Base-by-base conservation (phyloP, 2,888 invertebrate species). In the Masnerella sp. region DNA sequence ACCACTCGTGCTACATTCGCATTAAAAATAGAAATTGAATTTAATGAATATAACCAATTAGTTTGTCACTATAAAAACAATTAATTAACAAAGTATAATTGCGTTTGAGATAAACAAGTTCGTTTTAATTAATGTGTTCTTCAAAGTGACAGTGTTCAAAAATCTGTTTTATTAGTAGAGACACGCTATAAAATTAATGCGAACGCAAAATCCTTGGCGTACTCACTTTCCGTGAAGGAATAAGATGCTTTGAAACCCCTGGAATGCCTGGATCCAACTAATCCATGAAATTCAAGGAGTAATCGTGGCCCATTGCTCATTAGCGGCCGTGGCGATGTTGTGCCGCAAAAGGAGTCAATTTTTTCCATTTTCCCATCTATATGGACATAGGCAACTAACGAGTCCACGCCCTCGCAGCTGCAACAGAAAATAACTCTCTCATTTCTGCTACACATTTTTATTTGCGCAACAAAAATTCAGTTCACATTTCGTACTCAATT, bases 231-330 rank as follows among this genome's bases (percentile, higher is more conserved):
- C 74, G 95, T 92, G 89, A 97, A 97, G 80, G 92, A 92, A 88
- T 95, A 97, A 65, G 93, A 92, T 75, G 96, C 96, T 85, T 93
- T 94, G 88, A 97, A 97, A 74, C 97, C 97, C 82, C 93, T 92
- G 47, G 93, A 92, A 81, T 93, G 92, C 80, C 93, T 91, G 18
- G 94, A 93, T n/a, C 94, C 93, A 80, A 91, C 90, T 52, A 92
- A 90, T 45, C 95, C 95, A 71, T 92, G 91, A 86, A 97, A 97
- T 88, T 96, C 95, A 64, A 98, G 88, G 85, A 94, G 92, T 83
- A 98, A 89, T 82, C 94, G 91, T 49, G 95, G 94, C 36, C 96
- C 95, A 84, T 94, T 96, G 67, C 97, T 98, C 97, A 98, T 98
- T 77, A 98, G 90, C 64, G 96, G 95, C 78, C 94, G 93, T 0